phyloP scores from a whole-genome alignment of 2,888 invertebrate species.

The Amitus sp. region DNA sequence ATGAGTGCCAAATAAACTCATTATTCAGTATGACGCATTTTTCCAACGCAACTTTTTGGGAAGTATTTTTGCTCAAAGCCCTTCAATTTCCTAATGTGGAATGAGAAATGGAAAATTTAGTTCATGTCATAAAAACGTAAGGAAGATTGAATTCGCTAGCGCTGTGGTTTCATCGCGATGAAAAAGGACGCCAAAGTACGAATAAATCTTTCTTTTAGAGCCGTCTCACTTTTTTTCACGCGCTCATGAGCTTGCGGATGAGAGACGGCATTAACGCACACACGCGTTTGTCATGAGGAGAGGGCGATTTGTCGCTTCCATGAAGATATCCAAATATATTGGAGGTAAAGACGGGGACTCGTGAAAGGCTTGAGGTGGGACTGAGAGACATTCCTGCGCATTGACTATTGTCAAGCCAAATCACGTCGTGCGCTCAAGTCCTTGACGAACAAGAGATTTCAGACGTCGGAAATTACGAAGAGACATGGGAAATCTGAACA shows the following conservation, averaged over 20 bases:
- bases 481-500: constrained; percentile 24
- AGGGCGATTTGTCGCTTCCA: constrained; percentile 35
- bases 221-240: constrained; percentile 22
- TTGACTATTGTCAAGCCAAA: constrained; percentile 40
- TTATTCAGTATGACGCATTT: no score
- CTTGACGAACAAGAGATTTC: constrained; percentile 38
- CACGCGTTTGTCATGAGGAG: constrained; percentile 29
- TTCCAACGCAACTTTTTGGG: no score
- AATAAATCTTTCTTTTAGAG: no score
- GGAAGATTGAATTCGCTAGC: no score
- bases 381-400: constrained; percentile 35
- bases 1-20: no score
- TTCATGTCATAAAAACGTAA: no score
- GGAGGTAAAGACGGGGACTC: constrained; percentile 27
- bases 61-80: no score
- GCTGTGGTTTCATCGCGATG: no score
- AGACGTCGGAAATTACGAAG: constrained; percentile 29
- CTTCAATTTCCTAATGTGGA: no score
- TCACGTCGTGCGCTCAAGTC: constrained; percentile 38
- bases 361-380: constrained; percentile 32
- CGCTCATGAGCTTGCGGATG: constrained; percentile 12
- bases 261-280: constrained; percentile 32
- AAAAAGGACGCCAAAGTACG: no score
- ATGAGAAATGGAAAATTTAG: no score
- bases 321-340: constrained; percentile 41